Evolutionary conservation across 2,888 invertebrate species (phyloP).

Genomic region (Drosophila siamana): DNA sequence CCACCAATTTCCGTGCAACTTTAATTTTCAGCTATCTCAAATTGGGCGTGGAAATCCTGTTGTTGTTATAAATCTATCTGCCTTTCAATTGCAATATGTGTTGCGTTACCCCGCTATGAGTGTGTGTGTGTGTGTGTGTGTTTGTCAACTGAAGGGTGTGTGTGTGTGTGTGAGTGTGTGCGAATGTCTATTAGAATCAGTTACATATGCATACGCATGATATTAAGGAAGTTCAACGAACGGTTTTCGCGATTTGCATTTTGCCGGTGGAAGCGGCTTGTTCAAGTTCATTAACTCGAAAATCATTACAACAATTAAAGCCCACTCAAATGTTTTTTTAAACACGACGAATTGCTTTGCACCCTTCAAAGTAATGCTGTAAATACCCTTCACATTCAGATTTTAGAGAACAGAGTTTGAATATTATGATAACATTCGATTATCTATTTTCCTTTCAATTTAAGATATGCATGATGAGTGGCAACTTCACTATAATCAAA

Average conservation of each 20-base stretch:
- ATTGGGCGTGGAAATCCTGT: neutral
- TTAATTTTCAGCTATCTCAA: neutral
- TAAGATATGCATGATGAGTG: too few relatives aligned
- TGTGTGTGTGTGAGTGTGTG: constrained; percentile 12
- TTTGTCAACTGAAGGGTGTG: constrained; percentile 10
- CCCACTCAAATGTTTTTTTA: constrained; percentile 8
- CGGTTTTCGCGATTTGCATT: constrained; percentile 55
- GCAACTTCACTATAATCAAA: too few relatives aligned
- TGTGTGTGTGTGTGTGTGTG: neutral
- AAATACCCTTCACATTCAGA: neutral
- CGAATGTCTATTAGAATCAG: constrained; percentile 16
- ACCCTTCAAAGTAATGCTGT: neutral
- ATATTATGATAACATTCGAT: too few relatives aligned
- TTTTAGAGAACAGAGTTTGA: too few relatives aligned
- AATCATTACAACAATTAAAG: constrained; percentile 21
- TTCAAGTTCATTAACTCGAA: constrained; percentile 66
- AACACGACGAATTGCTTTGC: constrained; percentile 12
- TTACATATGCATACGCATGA: constrained; percentile 45
- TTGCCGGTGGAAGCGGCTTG: constrained; percentile 45
- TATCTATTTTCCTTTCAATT: too few relatives aligned
- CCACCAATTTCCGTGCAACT: neutral
- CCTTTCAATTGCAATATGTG: constrained; percentile 24
- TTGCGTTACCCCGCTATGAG: constrained; percentile 7
- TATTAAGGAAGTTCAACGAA: constrained; percentile 62
- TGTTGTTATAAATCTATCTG: neutral